Base-by-base conservation (phyloP, 2,113 vertebrate species). In the Rhynchopsitta pachyrhyncha region DNA sequence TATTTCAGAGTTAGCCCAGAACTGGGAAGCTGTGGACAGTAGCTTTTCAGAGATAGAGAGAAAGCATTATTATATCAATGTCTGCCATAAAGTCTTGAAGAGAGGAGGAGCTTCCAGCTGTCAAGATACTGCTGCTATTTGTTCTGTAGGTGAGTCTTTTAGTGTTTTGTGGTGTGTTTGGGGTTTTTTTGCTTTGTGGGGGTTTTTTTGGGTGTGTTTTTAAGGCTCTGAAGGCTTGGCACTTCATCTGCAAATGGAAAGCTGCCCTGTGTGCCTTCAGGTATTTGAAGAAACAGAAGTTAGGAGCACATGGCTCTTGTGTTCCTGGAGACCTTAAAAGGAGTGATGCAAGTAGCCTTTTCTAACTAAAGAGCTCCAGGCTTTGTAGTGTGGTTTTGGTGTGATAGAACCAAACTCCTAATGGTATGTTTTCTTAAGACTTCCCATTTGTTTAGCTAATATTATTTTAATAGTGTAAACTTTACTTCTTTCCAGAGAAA, bases 11-110 rank as follows among this genome's bases (percentile, higher is more conserved):
- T 96, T 95, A 5, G 98, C 97, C 4, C 97, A 98, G 73, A 99
- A 99, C 95, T 99, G 99, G 99, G 99, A 99, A 97, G 99, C 97
- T 4, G 97, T 99, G 91, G 98, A 98, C 23, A 97, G 97, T 44
- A 98, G 96, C 46, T 97, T 95, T 63, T 74, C 92, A 1, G 97
- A 98, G 37, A 31, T 69, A 4, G 98, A 97, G 42, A 98, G 81
- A 7, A 98, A 96, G 16, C 98, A 92, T 49, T 98, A 98, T 97
- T 99, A 98, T 89, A 97, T 99, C 75, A 99, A 99, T 27, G 94
- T 99, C 77, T 99, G 99, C 93, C 99, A 98, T 97, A 98, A 98
- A 88, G 97, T 99, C 46, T 73, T 98, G 78, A 98, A 96, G 93
- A 96, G 78, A 8, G 98, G 98, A 88, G 95, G 67, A 49, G 98